Evolutionary conservation across 2,888 invertebrate genomes (phyloP).

Genomic region (Opisthograptis luteolata): DNA sequence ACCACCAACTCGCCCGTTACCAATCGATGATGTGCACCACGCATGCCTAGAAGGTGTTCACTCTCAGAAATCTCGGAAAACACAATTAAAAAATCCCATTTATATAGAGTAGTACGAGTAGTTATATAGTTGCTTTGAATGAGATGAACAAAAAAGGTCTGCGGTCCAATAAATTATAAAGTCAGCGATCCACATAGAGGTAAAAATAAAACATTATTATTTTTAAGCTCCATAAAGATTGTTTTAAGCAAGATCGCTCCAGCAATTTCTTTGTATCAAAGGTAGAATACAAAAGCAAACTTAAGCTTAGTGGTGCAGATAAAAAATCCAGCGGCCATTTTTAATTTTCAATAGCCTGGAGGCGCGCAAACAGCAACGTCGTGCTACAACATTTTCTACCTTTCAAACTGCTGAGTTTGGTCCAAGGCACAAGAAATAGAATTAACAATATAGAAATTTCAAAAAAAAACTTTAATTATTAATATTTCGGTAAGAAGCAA

Average conservation of each 20-base stretch:
- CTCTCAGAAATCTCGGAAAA: no score
- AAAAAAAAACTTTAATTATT: no score
- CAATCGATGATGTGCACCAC: no score
- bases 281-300: conserved; percentile 54
- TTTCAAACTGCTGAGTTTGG: conserved; percentile 49
- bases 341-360: conserved; percentile 79
- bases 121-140: no score
- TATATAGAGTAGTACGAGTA: no score
- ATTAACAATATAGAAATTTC: no score
- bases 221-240: neutral
- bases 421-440: conserved; percentile 38
- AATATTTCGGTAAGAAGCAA: no score
- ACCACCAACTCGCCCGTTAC: no score
- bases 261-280: conserved; percentile 29
- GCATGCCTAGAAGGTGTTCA: no score
- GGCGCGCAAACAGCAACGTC: conserved; percentile 69
- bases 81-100: no score
- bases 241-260: conserved; percentile 3
- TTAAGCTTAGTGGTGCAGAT: conserved; percentile 61
- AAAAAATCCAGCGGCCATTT: conserved; percentile 68
- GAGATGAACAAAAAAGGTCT: no score
- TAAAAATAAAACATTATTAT: neutral
- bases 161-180: no score
- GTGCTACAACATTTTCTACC: conserved; percentile 65
- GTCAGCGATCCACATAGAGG: neutral